Percentiles rank a stretch among this genome's conserved stretches.
phyloP scores from a whole-genome alignment of 2,113 vertebrate genomes.

The Alethe diademata region DNA sequence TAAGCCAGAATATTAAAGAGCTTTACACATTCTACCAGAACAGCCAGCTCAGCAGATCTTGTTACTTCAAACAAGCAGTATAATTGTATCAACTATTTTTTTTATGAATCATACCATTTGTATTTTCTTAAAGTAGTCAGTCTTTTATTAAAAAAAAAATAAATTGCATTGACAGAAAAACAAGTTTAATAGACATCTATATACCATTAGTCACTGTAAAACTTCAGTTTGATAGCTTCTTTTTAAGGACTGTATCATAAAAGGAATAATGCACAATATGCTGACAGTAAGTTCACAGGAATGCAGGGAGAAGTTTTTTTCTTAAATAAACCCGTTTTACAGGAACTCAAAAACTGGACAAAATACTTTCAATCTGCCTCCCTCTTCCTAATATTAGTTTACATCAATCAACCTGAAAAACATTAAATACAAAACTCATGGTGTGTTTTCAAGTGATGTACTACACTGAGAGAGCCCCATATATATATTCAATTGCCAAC shows the following conservation, averaged over 20 bases:
- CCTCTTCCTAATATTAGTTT: not conserved
- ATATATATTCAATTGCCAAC: not conserved
- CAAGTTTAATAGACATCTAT: not conserved
- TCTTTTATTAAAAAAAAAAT: not conserved
- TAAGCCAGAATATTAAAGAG: not conserved
- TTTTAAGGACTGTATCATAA: not conserved
- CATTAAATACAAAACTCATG: not conserved
- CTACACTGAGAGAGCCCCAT: not conserved
- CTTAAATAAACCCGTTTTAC: not conserved
- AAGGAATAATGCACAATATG: not conserved
- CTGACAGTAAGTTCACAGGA: not conserved
- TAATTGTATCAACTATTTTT: not conserved
- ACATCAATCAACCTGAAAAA: not conserved
- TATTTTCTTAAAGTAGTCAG: not conserved
- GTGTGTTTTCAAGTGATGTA: not conserved
- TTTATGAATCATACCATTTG: not conserved
- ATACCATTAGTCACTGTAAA: not conserved
- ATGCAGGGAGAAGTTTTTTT: not conserved
- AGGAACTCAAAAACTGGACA: not conserved
- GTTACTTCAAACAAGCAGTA: not conserved
- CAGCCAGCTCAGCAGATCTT: not conserved
- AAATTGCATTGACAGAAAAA: not conserved
- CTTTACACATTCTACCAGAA: not conserved
- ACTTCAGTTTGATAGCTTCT: not conserved
- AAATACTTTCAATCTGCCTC: not conserved